Percentiles rank a stretch among this genome's conserved stretches.
These are phyloP conservation scores for Macquaria australasica DNA, from an alignment of 2,113 vertebrate genomes.

Conservation along the genomic window DNA sequence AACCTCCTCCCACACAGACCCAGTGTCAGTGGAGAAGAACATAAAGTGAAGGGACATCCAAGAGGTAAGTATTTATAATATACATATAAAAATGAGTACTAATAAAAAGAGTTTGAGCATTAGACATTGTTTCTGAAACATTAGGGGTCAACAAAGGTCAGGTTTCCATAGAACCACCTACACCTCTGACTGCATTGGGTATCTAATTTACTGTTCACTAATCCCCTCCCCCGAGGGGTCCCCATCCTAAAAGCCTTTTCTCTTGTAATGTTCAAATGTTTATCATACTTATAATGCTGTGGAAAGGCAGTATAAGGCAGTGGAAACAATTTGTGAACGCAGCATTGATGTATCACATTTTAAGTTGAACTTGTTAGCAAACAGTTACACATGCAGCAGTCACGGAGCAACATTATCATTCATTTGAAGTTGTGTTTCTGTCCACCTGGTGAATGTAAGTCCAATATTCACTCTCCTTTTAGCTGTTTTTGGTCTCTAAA, in stretches of 20 bases:
- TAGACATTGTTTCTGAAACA: not conserved
- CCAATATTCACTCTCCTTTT: too few relatives aligned
- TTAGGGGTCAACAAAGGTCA: not conserved
- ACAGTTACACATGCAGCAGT: too few relatives aligned
- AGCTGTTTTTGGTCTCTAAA: too few relatives aligned
- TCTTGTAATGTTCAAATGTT: too few relatives aligned
- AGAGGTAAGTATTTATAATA: not conserved
- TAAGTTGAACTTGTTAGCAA: too few relatives aligned
- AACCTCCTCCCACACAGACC: not conserved
- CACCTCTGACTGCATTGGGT: not conserved
- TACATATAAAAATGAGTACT: not conserved
- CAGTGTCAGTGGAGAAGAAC: not conserved
- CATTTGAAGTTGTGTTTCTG: too few relatives aligned
- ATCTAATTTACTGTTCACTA: not conserved
- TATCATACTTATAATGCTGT: too few relatives aligned
- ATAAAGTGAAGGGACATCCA: not conserved
- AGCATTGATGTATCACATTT: too few relatives aligned
- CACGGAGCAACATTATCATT: too few relatives aligned
- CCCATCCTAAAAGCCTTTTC: not conserved
- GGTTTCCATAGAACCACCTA: not conserved
- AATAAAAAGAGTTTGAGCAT: not conserved
- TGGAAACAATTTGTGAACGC: not conserved
- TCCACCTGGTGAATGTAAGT: too few relatives aligned
- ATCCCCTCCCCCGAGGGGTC: not conserved
- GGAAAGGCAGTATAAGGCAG: too few relatives aligned